Conservation (phyloP, 2,888 invertebrate genomes). For the Dryocosmus kuriphilus region DNA sequence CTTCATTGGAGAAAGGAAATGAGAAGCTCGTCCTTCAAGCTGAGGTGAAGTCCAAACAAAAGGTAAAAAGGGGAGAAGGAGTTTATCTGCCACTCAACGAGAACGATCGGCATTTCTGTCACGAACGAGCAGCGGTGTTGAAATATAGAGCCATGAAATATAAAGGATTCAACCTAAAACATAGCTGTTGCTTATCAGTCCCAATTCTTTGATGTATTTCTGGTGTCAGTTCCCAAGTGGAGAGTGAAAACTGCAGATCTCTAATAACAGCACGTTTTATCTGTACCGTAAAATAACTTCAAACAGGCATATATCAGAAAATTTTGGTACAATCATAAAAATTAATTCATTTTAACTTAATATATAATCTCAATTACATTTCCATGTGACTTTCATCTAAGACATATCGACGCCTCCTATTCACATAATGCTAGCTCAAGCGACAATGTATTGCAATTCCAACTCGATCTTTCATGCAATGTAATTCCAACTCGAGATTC, state of each 20-base stretch:
- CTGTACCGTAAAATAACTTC: conserved; percentile 10
- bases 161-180: conserved; percentile 51
- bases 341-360: no score
- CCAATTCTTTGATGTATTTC: conserved; percentile 50
- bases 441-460: no score
- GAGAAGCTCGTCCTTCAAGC: conserved; percentile 63
- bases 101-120: conserved; percentile 58
- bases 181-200: conserved; percentile 48
- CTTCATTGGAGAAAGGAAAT: conserved; percentile 59
- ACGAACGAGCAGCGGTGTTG: conserved; percentile 42
- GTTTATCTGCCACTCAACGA: conserved; percentile 57
- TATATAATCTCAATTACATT: no score
- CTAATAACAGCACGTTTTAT: neutral
- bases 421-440: no score
- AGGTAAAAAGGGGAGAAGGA: conserved; percentile 55
- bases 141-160: conserved; percentile 43
- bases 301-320: neutral
- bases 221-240: conserved; percentile 45
- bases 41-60: conserved; percentile 56
- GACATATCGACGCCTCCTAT: no score
- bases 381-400: no score
- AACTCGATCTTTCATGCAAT: no score
- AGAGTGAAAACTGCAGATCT: conserved; percentile 5
- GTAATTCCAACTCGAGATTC: no score
- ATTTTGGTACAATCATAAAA: neutral